Evolutionary conservation across 2,113 vertebrate genomes (phyloP).

Genomic region (Laterallus jamaicensis): DNA sequence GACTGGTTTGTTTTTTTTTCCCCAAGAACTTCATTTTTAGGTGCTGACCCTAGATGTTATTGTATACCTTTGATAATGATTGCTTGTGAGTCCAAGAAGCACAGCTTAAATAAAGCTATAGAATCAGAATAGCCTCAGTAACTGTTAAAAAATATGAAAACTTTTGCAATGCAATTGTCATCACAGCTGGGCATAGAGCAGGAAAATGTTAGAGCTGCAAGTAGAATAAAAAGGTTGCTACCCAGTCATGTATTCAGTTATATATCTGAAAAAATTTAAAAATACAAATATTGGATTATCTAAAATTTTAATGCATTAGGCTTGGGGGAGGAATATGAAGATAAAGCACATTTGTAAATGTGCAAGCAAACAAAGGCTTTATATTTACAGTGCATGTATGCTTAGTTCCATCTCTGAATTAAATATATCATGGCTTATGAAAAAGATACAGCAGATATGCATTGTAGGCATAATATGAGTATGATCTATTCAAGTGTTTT

Average conservation of each 20-base stretch:
- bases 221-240: background rate
- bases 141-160: background rate
- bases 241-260: background rate
- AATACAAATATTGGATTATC: background rate
- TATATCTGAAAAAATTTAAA: background rate
- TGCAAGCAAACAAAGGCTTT: background rate
- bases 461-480: background rate
- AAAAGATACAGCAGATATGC: background rate
- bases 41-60: background rate
- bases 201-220: background rate
- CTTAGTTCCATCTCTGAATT: background rate
- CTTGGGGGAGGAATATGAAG: background rate
- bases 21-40: background rate
- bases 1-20: background rate
- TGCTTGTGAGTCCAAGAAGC: background rate
- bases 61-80: background rate
- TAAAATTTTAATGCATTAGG: background rate
- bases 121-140: background rate
- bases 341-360: background rate
- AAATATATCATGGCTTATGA: rapidly evolving
- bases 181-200: background rate
- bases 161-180: background rate
- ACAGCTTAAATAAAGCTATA: background rate
- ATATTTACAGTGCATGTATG: background rate
- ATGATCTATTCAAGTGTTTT: background rate